Evolutionary conservation across 2,888 invertebrate genomes (phyloP).

Genomic region (Archaeoteleia sp.): DNA sequence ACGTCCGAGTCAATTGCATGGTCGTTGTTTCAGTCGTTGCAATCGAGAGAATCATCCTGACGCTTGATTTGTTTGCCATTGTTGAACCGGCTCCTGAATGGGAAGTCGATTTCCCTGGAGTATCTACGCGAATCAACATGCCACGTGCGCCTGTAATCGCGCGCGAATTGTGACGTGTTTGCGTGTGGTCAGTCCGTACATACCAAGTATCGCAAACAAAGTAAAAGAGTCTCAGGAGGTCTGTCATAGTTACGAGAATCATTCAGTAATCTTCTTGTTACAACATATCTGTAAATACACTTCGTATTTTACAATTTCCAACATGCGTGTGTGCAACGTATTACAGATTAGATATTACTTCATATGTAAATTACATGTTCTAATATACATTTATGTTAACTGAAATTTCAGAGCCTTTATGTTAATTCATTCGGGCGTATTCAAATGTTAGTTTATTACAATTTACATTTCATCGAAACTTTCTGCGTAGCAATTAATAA

Average conservation of each 20-base stretch:
- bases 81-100: conserved; percentile 41
- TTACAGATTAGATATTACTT: too few species aligned
- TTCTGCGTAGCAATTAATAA: too few species aligned
- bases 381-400: too few species aligned
- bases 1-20: conserved; percentile 35
- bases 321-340: too few species aligned
- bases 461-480: too few species aligned
- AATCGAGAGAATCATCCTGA: conserved; percentile 41
- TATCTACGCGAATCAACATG: conserved; percentile 35
- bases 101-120: conserved; percentile 44
- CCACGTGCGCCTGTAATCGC: conserved; percentile 31
- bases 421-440: too few species aligned
- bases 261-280: conserved; percentile 13
- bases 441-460: too few species aligned
- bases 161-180: conserved; percentile 18
- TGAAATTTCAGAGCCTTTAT: too few species aligned
- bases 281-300: too few species aligned
- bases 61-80: conserved; percentile 47
- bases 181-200: conserved; percentile 22
- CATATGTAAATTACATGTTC: too few species aligned
- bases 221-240: conserved; percentile 24
- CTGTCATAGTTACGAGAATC: conserved; percentile 13
- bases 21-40: conserved; percentile 42
- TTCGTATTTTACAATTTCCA: too few species aligned
- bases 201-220: conserved; percentile 9